Conservation (phyloP, 2,888 invertebrate species). For the Deilephila elpenor region DNA sequence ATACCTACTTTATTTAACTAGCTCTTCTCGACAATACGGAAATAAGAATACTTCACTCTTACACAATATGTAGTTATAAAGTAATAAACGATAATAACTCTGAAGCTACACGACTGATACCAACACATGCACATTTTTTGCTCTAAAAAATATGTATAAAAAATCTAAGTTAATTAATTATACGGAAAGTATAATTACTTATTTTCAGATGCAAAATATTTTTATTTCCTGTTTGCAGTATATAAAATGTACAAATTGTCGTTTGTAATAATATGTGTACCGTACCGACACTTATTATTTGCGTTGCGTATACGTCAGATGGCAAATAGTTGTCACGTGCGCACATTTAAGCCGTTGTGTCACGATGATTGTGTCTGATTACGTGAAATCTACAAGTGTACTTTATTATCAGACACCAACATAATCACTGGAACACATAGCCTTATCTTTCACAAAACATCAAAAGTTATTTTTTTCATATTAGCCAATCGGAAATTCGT, state of each 20-base stretch:
- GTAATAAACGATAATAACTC: background rate
- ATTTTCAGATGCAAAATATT: background rate
- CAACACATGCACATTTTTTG: background rate
- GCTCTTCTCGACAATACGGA: background rate
- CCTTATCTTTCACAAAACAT: conserved; percentile 28
- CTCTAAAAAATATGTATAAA: background rate
- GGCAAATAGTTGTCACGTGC: conserved; percentile 32
- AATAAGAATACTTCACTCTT: conserved; percentile 5
- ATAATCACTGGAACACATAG: conserved; percentile 29
- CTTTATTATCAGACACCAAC: conserved; percentile 30
- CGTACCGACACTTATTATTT: conserved; percentile 14
- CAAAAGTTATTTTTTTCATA: background rate
- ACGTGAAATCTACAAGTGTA: conserved; percentile 34
- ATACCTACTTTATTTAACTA: background rate
- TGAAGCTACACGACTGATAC: background rate
- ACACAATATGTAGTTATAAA: background rate
- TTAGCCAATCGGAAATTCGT: conserved; percentile 16
- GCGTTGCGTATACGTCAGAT: conserved; percentile 19
- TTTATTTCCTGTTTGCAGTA: conserved; percentile 4
- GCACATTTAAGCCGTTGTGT: conserved; percentile 21
- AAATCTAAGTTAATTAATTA: background rate
- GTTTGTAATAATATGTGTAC: conserved; percentile 12
- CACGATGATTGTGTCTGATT: conserved; percentile 27
- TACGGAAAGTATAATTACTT: background rate
- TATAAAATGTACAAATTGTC: background rate